A percentile compares a stretch with the other conserved stretches of the same genome.
phyloP scores from a whole-genome alignment of 37 sponge, comb jelly and placozoan species.

The Corticium candelabrum region DNA sequence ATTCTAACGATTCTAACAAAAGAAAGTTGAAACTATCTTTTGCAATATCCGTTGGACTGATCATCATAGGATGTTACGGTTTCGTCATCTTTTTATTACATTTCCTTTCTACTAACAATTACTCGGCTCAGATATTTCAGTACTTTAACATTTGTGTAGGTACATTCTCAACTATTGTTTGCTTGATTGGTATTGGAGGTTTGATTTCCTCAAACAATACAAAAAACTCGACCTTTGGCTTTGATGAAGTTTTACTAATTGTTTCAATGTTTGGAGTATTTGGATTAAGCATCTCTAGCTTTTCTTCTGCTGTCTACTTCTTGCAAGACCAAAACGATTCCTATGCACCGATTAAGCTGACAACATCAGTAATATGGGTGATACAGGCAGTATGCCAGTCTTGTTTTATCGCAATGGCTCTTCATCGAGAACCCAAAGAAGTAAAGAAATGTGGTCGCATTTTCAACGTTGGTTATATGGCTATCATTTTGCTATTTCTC shows the following conservation, averaged over 20 bases:
- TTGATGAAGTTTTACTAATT: neutral
- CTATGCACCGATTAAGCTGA: neutral
- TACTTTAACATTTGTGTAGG: neutral
- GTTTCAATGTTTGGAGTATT: neutral
- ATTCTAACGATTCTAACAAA: neutral
- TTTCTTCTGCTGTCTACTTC: neutral
- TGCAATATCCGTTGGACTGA: neutral
- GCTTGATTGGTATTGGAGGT: neutral
- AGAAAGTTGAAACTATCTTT: neutral
- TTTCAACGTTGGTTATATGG: neutral
- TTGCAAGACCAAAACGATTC: too few species aligned
- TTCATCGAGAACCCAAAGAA: neutral
- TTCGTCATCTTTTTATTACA: neutral
- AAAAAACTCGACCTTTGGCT: neutral
- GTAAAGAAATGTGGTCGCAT: neutral
- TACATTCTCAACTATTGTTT: neutral
- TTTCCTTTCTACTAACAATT: neutral
- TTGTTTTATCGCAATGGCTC: neutral
- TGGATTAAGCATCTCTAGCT: neutral
- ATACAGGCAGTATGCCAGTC: neutral
- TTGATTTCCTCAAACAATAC: neutral
- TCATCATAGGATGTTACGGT: too few species aligned
- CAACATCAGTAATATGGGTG: neutral
- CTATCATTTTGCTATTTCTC: neutral
- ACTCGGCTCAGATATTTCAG: neutral